These are phyloP conservation scores for Hemibagrus wyckioides DNA, from an alignment of 2,113 vertebrate genomes.

Conservation along the genomic window DNA sequence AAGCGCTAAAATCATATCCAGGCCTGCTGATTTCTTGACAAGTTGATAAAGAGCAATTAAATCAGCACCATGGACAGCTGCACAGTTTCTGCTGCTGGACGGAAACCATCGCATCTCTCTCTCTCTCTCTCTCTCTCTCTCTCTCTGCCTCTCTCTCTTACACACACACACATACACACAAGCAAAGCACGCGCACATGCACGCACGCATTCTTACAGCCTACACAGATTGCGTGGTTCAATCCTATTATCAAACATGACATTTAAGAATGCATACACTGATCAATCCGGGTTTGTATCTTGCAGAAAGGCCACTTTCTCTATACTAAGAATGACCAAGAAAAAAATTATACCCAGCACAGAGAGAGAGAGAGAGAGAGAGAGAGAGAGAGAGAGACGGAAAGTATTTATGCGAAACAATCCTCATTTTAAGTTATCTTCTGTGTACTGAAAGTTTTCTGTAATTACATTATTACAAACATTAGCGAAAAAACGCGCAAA, in stretches of 20 bases:
- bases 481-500: background rate
- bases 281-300: background rate
- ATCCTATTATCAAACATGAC: background rate
- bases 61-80: constrained; percentile 53
- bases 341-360: background rate
- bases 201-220: background rate
- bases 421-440: background rate
- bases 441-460: constrained; percentile 14
- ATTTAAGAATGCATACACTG: constrained; percentile 5
- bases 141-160: background rate
- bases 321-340: background rate
- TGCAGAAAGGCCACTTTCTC: background rate
- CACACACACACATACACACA: background rate
- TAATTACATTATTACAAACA: background rate
- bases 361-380: background rate
- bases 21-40: constrained; percentile 13
- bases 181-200: background rate
- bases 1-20: background rate
- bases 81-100: background rate
- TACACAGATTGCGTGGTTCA: background rate
- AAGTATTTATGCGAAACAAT: background rate
- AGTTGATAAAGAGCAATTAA: constrained; percentile 28
- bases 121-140: constrained; percentile 17
- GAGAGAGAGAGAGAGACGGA: background rate
- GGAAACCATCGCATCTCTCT: background rate